Percentiles rank a stretch among this genome's conserved stretches.
Conservation (phyloP, 2,888 invertebrate genomes). For the Ligdia adustata region DNA sequence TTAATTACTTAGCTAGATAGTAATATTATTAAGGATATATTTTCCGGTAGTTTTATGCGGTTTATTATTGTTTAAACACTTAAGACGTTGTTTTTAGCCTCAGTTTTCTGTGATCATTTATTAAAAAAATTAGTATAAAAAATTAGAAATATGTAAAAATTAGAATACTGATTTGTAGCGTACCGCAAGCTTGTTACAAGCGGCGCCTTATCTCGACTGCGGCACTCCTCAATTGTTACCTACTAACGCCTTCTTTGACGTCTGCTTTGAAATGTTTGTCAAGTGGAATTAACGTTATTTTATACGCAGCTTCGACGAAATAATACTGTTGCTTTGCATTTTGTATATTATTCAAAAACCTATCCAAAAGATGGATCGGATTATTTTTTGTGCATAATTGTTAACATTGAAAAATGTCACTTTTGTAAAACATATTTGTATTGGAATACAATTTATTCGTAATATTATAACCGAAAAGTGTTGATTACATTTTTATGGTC, state of each 20-base stretch:
- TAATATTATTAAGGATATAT: too few species aligned
- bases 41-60: too few species aligned
- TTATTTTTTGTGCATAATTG: not conserved
- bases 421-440: not conserved
- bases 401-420: constrained; percentile 4
- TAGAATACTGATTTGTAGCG: constrained; percentile 17
- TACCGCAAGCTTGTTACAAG: constrained; percentile 58
- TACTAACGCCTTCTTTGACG: constrained; percentile 39
- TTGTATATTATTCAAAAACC: too few species aligned
- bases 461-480: constrained; percentile 2
- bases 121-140: too few species aligned
- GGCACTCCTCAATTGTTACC: constrained; percentile 67
- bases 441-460: too few species aligned
- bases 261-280: constrained; percentile 45
- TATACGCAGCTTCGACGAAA: constrained; percentile 2
- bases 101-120: too few species aligned
- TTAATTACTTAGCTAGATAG: too few species aligned
- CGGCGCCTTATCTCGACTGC: constrained; percentile 68
- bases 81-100: too few species aligned
- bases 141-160: too few species aligned
- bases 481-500: constrained; percentile 22
- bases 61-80: too few species aligned
- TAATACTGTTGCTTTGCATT: too few species aligned
- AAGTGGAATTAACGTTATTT: constrained; percentile 31
- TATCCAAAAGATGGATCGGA: not conserved